Percentiles rank a stretch among this genome's conserved stretches.
Conservation (phyloP, 2,797 vertebrate genomes). For the Rhinophrynus dorsalis region DNA sequence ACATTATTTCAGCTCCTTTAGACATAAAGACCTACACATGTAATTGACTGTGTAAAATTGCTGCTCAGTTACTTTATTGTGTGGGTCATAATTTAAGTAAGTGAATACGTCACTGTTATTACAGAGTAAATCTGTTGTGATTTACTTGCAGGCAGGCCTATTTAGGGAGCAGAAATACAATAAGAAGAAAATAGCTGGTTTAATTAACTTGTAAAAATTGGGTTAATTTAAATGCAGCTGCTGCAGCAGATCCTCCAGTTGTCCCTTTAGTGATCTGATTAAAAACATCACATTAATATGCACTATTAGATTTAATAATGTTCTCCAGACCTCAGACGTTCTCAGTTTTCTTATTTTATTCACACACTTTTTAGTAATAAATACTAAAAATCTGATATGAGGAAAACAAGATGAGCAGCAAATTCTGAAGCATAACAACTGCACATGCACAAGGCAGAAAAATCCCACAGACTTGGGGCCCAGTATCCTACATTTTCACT, state of each 20-base stretch:
- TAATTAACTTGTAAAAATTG: conserved; percentile 82
- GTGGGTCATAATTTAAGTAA: conserved; percentile 91
- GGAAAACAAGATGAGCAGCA: too few relatives aligned
- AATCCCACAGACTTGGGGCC: too few relatives aligned
- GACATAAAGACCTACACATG: conserved; percentile 82
- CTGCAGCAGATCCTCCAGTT: conserved; percentile 70
- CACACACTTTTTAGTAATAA: background rate
- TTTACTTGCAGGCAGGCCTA: conserved; percentile 80
- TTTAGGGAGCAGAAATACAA: conserved; percentile 84
- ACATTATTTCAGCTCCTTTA: conserved; percentile 93
- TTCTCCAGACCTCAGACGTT: background rate
- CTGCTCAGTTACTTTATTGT: conserved; percentile 97
- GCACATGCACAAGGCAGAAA: too few relatives aligned
- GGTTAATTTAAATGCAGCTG: conserved; percentile 82
- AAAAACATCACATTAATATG: conserved; percentile 54
- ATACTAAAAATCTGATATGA: conserved; percentile 1
- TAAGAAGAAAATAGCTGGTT: conserved; percentile 83
- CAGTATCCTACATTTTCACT: too few relatives aligned
- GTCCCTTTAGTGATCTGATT: conserved; percentile 59
- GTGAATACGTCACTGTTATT: conserved; percentile 89
- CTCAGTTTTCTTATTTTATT: conserved; percentile 42
- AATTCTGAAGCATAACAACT: too few relatives aligned
- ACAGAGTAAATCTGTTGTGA: conserved; percentile 91
- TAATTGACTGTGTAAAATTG: conserved; percentile 94
- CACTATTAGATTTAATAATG: conserved; percentile 27